Base-by-base conservation (phyloP, 1,140 invertebrate genomes). In the Venturia canescens region DNA sequence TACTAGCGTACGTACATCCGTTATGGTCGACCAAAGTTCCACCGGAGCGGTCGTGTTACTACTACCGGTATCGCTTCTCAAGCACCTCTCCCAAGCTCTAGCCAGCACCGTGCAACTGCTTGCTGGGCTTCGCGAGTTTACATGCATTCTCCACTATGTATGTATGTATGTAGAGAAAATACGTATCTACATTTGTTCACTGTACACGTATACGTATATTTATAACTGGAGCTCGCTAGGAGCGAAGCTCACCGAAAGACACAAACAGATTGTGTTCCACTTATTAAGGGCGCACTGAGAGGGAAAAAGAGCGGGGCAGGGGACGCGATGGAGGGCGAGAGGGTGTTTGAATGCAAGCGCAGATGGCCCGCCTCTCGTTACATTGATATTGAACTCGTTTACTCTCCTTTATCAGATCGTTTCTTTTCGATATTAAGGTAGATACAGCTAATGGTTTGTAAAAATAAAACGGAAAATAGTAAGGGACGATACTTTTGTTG, bases 21-120 rank as follows among this genome's bases (percentile, higher is more conserved):
- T 83, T 83, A 83, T 83, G 82, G 82, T 81, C 80, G 82, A 81
- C 80, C 82, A 83, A 83, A 83, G 77, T 83, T 83, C 80, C 80
- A 79, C 77, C 72, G 57, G n/a, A 78, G 80, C 80, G 82, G 80
- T 81, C 72, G 77, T 80, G 82, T 83, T 79, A 79, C 80, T 75
- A 63, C 81, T 82, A 79, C 79, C 81, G 78, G 81, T 82, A 82
- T 79, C 77, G 78, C 48, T 79, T 79, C 27, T 75, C 78, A 44
- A 72, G 34, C 44, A 66, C 21, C 53, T 38, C 60, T 21, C n/a
- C 27, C 27, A 29, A 71, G n/a, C n/a, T n/a, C 63, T 50, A 78
- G 29, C 66, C 66, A n/a, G n/a, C 27, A 26, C 66, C 29, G n/a
- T n/a, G n/a, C n/a, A 18, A 31, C 29, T 69, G 29, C 38, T 77